These are phyloP conservation scores for Salmo trutta DNA, from an alignment of 2,797 vertebrate species.

Conservation along the genomic window DNA sequence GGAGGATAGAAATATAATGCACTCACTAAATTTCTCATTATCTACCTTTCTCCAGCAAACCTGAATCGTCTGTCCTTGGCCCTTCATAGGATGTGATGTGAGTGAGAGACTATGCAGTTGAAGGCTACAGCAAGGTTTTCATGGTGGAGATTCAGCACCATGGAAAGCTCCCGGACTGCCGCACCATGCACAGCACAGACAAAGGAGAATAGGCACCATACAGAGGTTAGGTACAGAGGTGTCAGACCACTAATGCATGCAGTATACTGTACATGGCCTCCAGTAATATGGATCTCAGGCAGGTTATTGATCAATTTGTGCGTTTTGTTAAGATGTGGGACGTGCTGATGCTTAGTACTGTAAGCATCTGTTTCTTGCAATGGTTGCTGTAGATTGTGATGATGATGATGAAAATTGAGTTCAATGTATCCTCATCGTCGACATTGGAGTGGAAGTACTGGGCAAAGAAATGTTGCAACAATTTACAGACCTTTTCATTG, in stretches of 20 bases:
- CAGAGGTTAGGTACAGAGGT: neutral
- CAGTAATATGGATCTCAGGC: neutral
- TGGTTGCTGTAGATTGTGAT: neutral
- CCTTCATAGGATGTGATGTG: neutral
- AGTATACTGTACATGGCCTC: neutral
- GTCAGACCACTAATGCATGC: neutral
- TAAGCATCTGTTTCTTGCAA: neutral
- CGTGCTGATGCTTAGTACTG: no score
- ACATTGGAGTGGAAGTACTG: neutral
- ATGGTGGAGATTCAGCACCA: conserved; percentile 26
- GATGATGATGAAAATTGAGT: neutral
- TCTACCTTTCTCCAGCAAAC: neutral
- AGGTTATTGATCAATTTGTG: neutral
- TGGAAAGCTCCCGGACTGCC: conserved; percentile 17
- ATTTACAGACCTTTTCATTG: conserved; percentile 24
- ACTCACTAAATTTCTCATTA: neutral
- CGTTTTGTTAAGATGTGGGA: neutral
- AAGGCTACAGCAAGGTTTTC: neutral
- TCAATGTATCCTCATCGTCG: neutral
- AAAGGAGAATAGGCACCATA: neutral
- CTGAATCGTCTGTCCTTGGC: conserved; percentile 9
- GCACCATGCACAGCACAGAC: neutral
- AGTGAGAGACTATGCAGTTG: neutral
- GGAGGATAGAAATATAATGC: neutral
- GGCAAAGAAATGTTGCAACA: neutral